phyloP scores from a whole-genome alignment of 2,888 invertebrate species.

The Cloeon dipterum region DNA sequence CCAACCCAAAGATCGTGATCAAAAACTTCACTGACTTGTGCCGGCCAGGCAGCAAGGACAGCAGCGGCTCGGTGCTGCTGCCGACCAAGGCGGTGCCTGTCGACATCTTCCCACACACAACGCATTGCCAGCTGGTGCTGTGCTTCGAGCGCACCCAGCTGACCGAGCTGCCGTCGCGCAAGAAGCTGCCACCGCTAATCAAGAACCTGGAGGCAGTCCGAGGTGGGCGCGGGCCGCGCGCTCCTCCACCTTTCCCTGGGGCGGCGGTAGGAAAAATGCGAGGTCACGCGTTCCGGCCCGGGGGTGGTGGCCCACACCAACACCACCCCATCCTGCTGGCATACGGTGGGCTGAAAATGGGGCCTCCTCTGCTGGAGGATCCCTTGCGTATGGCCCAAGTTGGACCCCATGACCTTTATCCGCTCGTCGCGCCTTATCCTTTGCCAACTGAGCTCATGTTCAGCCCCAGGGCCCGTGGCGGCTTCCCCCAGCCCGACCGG shows the following conservation, averaged over 20 bases:
- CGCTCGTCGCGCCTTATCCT: not conserved
- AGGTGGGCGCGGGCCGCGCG: not conserved
- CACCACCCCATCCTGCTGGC: not conserved
- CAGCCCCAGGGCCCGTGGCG: not conserved
- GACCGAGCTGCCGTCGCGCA: not conserved
- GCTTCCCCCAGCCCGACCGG: not conserved
- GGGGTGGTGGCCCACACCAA: no score
- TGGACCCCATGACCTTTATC: not conserved
- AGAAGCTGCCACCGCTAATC: not conserved
- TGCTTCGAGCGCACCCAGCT: slow-evolving; percentile 40
- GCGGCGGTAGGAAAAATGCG: not conserved
- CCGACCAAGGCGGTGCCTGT: slow-evolving; percentile 68
- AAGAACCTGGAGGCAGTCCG: not conserved
- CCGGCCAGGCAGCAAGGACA: slow-evolving; percentile 60
- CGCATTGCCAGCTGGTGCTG: slow-evolving; percentile 73
- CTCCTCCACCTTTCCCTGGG: not conserved
- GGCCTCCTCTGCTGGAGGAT: not conserved
- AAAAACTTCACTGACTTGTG: slow-evolving; percentile 71
- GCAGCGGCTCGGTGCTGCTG: slow-evolving; percentile 60
- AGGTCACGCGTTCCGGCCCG: not conserved
- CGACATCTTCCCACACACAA: slow-evolving; percentile 92
- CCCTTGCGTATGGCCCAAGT: not conserved
- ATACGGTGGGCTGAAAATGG: slow-evolving; percentile 1
- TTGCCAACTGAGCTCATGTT: not conserved
- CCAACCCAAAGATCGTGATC: slow-evolving; percentile 61